Evolutionary conservation across 2,888 invertebrate species (phyloP), one percentile per base, ranked within the genome.

Genomic region (Aporophyla nigra): DNA sequence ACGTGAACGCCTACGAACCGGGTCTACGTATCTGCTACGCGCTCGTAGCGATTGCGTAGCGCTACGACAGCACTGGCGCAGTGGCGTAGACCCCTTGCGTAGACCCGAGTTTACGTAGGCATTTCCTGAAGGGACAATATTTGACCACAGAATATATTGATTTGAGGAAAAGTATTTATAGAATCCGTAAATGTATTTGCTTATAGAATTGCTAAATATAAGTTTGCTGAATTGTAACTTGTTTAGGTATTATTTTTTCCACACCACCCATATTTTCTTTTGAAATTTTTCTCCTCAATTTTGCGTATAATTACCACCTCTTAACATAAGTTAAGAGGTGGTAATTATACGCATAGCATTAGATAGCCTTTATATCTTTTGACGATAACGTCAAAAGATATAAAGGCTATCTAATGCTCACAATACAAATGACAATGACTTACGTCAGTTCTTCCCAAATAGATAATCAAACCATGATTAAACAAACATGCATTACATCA

Each of bases 61-160:
- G 79, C 54, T 80, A n/a, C 86, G 89, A n/a, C 89, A 89, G 90
- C 85, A 76, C 56, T 77, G 82, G 43, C 82, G 80, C 82, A 79
- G 71, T 83, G 83, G 43, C 82, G 81, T 80, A 86, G 83, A 76
- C 81, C 86, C 56, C 12, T 14, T 24, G 58, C 80, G 80, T 78
- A 85, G 80, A 67, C 81, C 78, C 76, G 73, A 67, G 56, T 67
- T 46, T 58, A 40, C 65, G 62, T 68, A 51, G 69, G 54, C 40
- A 40, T 71, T 69, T 71, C 65, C 59, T 71, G 54, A 67, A 63
- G 43, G 21, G 12, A 49, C n/a, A 21, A n/a, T 16, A 66, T 33
- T 69, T 19, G 10, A 49, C 33, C 16, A 40, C 43, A 43, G 21
- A 19, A n/a, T 71, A 4, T 24, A 24, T 24, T 16, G 4, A 61